Base-by-base conservation (phyloP, 2,888 invertebrate species). In the Neocrepidodera transversa region DNA sequence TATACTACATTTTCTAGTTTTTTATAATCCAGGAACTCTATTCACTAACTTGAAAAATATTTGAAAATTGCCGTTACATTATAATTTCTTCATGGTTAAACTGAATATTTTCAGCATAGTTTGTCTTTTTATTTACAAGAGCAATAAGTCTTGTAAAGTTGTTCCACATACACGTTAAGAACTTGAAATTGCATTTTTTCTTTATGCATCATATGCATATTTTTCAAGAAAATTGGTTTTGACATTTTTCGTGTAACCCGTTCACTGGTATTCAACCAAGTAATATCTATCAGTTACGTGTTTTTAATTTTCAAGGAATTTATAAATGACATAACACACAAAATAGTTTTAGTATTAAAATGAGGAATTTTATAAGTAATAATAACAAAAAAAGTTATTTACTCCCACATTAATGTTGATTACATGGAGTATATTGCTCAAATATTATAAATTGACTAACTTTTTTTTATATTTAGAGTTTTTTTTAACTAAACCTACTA, bases 181-280 rank as follows among this genome's bases (percentile, higher is more conserved):
- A 64, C 58, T 55, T 59, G 45, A 60, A 63, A 65, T 65, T 63
- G 62, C 59, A 65, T 63, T 63, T 62, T 48, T 61, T 26, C 49
- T 49, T 56, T 48, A 20, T 20, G 54, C 56, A 52, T 57, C 36
- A 60, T 60, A 40, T 42, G 45, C 60, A 56, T 57, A 48, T 60
- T 56, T 60, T 60, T 60, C 18, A 18, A 42, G 40, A 51, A 53
- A 56, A 60, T 56, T 52, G 38, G 53, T 56, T 56, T 23, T 47
- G 16, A 43, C 26, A 52, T 42, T 53, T 43, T 52, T 40, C 18
- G 5, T 23, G 2, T 43, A 43, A 26, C 23, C 17, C 20, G 36
- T 49, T 49, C 17, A 32, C 35, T 36, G 20, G 23, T 20, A 36
- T 50, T 50, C 36, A 20, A 28, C 36, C 36, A 20, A 14, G 13